Conservation (phyloP, 2,888 invertebrate genomes). For the Oligia fasciuncula region DNA sequence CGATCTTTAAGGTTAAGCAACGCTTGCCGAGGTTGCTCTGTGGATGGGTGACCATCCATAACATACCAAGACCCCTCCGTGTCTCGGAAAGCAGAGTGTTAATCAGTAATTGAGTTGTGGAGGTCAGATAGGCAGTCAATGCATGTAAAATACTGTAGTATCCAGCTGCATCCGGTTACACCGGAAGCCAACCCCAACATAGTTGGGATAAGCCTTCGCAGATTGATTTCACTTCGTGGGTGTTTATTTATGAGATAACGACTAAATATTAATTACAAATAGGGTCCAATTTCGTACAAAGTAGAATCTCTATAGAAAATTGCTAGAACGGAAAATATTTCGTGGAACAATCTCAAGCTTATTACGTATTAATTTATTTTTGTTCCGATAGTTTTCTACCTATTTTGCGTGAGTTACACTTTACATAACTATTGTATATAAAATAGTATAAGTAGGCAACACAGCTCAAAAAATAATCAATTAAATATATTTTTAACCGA, state of each 20-base stretch:
- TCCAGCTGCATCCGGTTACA: not conserved
- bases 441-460: not conserved
- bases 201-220: not conserved
- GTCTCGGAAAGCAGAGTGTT: not conserved
- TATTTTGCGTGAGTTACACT: not conserved
- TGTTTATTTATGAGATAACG: too few species aligned
- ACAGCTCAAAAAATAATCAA: too few species aligned
- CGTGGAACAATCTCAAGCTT: too few species aligned
- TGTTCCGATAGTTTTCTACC: not conserved
- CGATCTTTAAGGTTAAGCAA: not conserved
- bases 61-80: not conserved
- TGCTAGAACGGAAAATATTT: not conserved
- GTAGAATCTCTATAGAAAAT: not conserved
- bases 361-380: not conserved
- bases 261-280: not conserved
- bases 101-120: not conserved
- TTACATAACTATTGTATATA: not conserved
- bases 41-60: not conserved
- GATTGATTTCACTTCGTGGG: not conserved
- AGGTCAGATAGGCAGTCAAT: not conserved
- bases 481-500: too few species aligned
- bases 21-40: not conserved
- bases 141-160: not conserved
- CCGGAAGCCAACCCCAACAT: not conserved
- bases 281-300: not conserved